Evolutionary conservation across 2,113 vertebrate genomes (phyloP).

Genomic region (Ciconia boyciana): DNA sequence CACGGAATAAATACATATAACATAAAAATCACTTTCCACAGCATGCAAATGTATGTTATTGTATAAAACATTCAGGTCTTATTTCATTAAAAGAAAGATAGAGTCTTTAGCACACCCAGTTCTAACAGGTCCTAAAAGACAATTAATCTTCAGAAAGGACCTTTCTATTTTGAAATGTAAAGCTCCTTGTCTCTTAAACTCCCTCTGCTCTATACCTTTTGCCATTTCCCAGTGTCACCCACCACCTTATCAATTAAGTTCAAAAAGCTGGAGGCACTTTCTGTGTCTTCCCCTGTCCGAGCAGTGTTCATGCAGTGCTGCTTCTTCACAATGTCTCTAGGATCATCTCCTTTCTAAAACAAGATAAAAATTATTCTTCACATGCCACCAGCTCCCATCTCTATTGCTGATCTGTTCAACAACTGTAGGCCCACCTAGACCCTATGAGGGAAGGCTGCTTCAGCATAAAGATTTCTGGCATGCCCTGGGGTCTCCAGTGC

Average conservation of each 20-base stretch:
- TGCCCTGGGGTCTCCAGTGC: neutral
- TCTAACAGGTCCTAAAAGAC: neutral
- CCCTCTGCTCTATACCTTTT: neutral
- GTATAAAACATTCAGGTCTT: neutral
- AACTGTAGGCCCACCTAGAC: neutral
- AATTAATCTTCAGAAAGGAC: neutral
- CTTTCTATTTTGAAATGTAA: neutral
- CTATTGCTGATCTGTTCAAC: neutral
- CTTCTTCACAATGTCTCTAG: neutral
- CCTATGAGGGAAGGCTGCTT: neutral
- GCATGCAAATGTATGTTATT: neutral
- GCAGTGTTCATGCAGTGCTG: neutral
- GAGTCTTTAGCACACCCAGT: neutral
- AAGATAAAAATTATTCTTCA: neutral
- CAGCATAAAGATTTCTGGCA: neutral
- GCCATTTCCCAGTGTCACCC: neutral
- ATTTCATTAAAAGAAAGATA: neutral
- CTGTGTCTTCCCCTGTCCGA: neutral
- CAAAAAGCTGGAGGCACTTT: neutral
- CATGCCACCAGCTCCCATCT: neutral
- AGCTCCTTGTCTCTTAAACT: neutral
- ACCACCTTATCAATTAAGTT: neutral
- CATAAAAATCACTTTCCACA: neutral
- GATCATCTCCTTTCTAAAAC: neutral
- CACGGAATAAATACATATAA: neutral